These are phyloP conservation scores for Drosophila leonis DNA, from an alignment of 2,888 invertebrate genomes.

Conservation along the genomic window DNA sequence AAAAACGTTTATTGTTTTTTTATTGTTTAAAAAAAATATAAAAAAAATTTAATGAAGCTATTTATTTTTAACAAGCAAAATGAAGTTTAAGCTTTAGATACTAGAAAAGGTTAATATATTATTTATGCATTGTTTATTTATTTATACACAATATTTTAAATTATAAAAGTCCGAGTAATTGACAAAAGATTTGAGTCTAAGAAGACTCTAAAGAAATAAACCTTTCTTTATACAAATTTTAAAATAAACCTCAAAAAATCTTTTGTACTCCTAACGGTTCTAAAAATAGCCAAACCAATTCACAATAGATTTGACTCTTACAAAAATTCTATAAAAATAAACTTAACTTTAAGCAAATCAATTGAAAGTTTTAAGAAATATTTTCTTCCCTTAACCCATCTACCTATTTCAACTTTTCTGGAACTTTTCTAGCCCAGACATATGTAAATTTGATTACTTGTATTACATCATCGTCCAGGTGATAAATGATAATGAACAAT, in stretches of 20 bases:
- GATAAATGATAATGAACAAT: constrained; percentile 33
- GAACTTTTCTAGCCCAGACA: neutral
- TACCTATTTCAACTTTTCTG: neutral
- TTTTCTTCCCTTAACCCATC: neutral
- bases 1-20: neutral
- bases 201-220: too few relatives aligned
- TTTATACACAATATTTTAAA: too few relatives aligned
- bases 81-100: neutral
- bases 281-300: neutral
- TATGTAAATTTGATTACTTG: constrained; percentile 9
- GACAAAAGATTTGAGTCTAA: neutral
- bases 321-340: neutral
- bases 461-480: constrained; percentile 42
- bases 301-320: neutral
- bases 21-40: neutral
- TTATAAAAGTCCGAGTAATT: neutral
- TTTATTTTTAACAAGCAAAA: neutral
- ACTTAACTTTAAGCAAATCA: neutral
- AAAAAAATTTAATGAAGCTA: neutral
- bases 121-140: neutral
- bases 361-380: neutral
- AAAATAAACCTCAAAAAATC: neutral
- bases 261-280: neutral
- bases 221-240: too few relatives aligned
- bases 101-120: neutral